Evolutionary conservation across 2,797 vertebrate species (phyloP).

Genomic region (Smutsia temminckii): DNA sequence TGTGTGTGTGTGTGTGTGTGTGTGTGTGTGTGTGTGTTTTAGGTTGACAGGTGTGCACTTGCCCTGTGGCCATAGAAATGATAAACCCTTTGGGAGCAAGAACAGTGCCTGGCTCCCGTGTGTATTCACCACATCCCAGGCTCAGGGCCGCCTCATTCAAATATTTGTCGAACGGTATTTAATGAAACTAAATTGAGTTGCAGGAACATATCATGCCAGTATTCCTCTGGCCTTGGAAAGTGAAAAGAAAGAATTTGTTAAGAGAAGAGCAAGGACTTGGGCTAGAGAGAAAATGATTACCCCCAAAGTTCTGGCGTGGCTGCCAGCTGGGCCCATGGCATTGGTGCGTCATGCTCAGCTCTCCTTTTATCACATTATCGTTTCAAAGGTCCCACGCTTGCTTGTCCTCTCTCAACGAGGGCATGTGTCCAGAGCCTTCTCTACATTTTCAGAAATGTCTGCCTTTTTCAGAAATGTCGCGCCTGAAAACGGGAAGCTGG

Average conservation of each 20-base stretch:
- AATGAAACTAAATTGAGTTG: conserved; percentile 45
- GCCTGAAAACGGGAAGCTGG: background rate
- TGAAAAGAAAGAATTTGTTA: background rate
- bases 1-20: too few relatives aligned
- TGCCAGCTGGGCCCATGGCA: background rate
- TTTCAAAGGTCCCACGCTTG: background rate
- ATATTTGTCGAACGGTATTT: conserved; percentile 39
- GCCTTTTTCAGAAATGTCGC: background rate
- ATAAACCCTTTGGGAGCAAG: background rate
- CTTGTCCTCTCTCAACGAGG: background rate
- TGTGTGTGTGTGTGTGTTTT: too few relatives aligned
- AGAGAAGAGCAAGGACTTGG: background rate
- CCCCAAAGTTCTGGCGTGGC: accelerated
- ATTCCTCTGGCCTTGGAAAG: conserved; percentile 26
- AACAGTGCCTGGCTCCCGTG: background rate
- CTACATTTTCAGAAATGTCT: background rate
- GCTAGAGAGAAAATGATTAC: background rate
- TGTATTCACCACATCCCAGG: background rate
- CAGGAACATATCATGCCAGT: background rate
- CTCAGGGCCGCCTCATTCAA: conserved; percentile 15
- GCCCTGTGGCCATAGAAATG: background rate
- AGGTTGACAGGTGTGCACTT: too few relatives aligned
- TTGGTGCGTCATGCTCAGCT: accelerated
- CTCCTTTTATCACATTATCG: background rate
- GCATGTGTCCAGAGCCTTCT: background rate